Base-by-base conservation (phyloP, 2,888 invertebrate species). In the Zootermopsis nevadensis region DNA sequence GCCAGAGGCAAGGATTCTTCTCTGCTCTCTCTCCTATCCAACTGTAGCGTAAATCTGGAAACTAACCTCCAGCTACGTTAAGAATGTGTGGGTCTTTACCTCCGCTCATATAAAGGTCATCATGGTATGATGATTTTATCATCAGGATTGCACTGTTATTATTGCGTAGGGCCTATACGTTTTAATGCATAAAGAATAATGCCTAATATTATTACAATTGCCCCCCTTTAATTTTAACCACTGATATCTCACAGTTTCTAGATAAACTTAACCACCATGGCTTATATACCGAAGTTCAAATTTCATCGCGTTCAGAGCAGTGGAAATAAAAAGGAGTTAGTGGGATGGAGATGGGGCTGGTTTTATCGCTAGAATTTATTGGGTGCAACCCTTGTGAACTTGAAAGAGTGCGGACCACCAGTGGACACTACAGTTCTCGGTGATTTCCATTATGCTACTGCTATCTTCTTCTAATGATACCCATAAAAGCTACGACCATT, bases 381-480 rank as follows among this genome's bases (percentile, higher is more conserved):
- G n/a, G 60, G 60, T 2, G 60, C 60, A 60, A 60, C 60, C 60
- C 60, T 27, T 27, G 60, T 60, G n/a, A 60, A 60, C 60, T 60
- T 60, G n/a, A 27, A 60, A 27, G 48, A 15, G 15, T 48, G 48
- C 19, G 48, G 48, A 19, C 48, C 48, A 48, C 48, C 48, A 60
- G 27, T 60, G 60, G 60, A 60, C 60, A 60, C 60, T 60, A 27
- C 60, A 60, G 60, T 27, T 19, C 60, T 19, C 60, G 60, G 69
- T 31, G 69, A 69, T 69, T 69, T 33, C 69, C 69, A 69, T 69
- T 69, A 69, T 69, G 19, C 69, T 30, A 30, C 31, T 22, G 22
- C 69, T 69, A 22, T 69, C 69, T 69, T 69, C 69, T 33, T 69
- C 69, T 69, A 69, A 69, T 69, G 69, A 69, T 33, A 33, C 69